phyloP scores from a whole-genome alignment of 2,888 invertebrate genomes.

The Carcina quercana region DNA sequence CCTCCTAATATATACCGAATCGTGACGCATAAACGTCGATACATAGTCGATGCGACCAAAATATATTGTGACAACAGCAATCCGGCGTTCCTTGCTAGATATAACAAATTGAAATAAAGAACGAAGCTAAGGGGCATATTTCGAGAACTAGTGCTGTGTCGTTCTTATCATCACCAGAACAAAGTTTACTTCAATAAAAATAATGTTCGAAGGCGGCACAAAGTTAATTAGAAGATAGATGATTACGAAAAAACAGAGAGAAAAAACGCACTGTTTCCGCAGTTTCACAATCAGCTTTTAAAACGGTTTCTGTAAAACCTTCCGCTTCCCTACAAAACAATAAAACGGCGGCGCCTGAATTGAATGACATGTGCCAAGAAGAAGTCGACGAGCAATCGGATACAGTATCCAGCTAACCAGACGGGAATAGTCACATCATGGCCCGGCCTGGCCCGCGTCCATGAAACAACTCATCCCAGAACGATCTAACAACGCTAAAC shows the following conservation, averaged over 20 bases:
- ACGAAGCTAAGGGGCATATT: too few species aligned
- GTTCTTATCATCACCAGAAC: too few species aligned
- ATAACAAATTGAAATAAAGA: too few species aligned
- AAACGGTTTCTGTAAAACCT: too few species aligned
- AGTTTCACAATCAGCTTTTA: too few species aligned
- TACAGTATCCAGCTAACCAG: conserved; percentile 55
- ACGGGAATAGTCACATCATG: conserved; percentile 70
- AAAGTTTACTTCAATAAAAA: too few species aligned
- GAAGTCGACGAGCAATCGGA: conserved; percentile 46
- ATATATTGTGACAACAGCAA: conserved; percentile 1
- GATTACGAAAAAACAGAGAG: too few species aligned
- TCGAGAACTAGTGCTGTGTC: too few species aligned
- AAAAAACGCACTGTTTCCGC: too few species aligned
- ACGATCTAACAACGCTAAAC: conserved; percentile 22
- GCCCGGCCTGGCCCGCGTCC: conserved; percentile 70
- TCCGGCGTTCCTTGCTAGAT: not conserved
- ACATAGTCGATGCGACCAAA: conserved; percentile 2
- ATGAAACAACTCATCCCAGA: conserved; percentile 36
- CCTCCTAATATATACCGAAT: conserved; percentile 3
- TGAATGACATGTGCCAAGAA: conserved; percentile 52
- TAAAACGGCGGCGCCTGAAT: conserved; percentile 47
- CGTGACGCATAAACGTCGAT: conserved; percentile 2
- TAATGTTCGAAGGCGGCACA: too few species aligned
- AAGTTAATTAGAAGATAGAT: too few species aligned
- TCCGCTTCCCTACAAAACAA: too few species aligned